Evolutionary conservation across 2,888 invertebrate genomes (phyloP), one percentile per base, ranked within the genome.

Genomic region (Oxytorus armatus): DNA sequence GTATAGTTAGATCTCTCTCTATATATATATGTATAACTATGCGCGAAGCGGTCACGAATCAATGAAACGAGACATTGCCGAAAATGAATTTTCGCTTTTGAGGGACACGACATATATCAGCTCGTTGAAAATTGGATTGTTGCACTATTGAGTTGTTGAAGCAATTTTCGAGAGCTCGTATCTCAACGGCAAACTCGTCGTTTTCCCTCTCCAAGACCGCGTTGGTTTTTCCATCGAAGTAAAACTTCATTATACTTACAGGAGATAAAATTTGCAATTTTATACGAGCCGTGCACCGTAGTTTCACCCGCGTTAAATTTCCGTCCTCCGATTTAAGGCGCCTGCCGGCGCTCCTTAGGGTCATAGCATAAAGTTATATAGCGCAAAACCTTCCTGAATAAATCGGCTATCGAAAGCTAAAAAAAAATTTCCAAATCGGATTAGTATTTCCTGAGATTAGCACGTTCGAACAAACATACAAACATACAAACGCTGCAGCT

Each of bases 91-190:
- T 42, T 53, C 44, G 23, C 63, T 69, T 63, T 77, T 53, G 69
- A 8, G 63, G 44, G 55, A 51, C 21, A 11, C n/a, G 53, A 77
- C 53, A 63, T 61, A 51, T 39, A 25, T 25, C 39, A 39, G 44
- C 53, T 25, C 76, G 69, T 63, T 55, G 53, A 44, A 77, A 70
- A 77, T 77, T 69, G 69, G 61, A 39, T 68, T 59, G 59, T 63
- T 11, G 29, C 25, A 4, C 25, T 10, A 33, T 44, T 55, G 36
- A 36, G 42, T 8, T 44, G 25, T 14, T 10, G 44, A n/a, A 63
- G 42, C 44, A 47, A 42, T 59, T 39, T 51, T 21, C 72, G 14
- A 14, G 14, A 14, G n/a, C 11, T 47, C 47, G 14, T 1, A 47
- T 47, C 14, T 47, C 14, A 4, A 14, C n/a, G 16, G 5, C n/a